These are phyloP conservation scores for Microhierax caerulescens DNA, from an alignment of 2,797 vertebrate genomes.

Conservation along the genomic window DNA sequence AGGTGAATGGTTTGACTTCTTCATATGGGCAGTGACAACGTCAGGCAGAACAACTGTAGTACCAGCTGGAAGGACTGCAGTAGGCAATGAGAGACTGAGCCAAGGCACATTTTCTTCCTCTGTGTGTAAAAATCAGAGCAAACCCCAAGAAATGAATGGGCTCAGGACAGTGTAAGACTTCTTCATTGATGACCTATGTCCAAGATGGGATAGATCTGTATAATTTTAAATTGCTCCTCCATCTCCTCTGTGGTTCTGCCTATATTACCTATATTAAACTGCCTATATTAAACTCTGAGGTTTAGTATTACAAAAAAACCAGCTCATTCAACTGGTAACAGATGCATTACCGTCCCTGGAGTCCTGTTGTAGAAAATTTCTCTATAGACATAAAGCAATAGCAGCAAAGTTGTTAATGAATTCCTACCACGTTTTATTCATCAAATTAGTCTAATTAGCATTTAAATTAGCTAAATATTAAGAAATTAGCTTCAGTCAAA, in stretches of 20 bases:
- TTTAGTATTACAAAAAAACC: neutral
- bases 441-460: constrained; percentile 68
- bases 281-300: neutral
- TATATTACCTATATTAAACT: neutral
- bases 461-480: constrained; percentile 65
- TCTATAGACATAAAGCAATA: constrained; percentile 43
- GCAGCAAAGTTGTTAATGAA: constrained; percentile 30
- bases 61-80: neutral
- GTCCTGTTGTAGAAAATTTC: constrained; percentile 40
- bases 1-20: neutral
- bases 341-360: constrained; percentile 37
- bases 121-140: neutral
- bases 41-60: neutral
- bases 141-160: neutral
- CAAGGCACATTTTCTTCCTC: neutral
- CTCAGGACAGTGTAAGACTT: neutral
- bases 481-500: constrained; percentile 33
- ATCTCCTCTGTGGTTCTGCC: neutral
- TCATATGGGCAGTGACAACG: neutral
- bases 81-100: neutral
- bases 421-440: constrained; percentile 43
- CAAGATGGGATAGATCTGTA: neutral
- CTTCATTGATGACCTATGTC: neutral
- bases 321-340: constrained; percentile 14
- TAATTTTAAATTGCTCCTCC: neutral